These are phyloP conservation scores for Neopipo cinnamomea DNA, from an alignment of 2,113 vertebrate species.

Conservation along the genomic window DNA sequence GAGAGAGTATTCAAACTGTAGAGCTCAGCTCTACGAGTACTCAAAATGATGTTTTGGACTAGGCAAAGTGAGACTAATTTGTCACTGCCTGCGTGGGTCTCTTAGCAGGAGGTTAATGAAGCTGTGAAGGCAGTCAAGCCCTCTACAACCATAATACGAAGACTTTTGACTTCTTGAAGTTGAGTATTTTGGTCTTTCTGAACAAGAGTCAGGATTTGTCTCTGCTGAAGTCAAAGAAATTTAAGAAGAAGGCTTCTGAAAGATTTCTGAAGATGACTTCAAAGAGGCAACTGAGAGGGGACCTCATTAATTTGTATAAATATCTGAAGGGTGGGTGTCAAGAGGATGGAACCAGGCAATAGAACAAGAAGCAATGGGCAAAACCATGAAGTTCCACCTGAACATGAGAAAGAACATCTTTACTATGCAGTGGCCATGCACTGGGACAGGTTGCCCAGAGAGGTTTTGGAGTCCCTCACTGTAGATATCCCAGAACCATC, in stretches of 20 bases:
- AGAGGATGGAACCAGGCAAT: neutral
- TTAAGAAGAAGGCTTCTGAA: neutral
- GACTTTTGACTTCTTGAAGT: neutral
- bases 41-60: neutral
- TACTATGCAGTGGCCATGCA: fast-evolving
- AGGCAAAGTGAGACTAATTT: neutral
- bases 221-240: neutral
- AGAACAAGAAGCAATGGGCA: neutral
- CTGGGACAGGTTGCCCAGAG: neutral
- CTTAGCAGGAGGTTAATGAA: neutral
- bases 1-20: neutral
- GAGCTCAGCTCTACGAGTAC: neutral
- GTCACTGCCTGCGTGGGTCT: neutral
- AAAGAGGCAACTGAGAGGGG: neutral
- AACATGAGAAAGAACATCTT: neutral
- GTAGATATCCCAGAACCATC: neutral
- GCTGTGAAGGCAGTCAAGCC: neutral
- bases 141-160: neutral
- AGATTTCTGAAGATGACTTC: neutral
- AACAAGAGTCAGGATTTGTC: neutral
- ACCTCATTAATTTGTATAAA: neutral
- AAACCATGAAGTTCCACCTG: neutral
- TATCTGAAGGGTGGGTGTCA: neutral
- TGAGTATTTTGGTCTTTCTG: neutral
- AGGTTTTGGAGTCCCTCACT: neutral